Conservation (phyloP, 2,113 vertebrate genomes). For the Scophthalmus maximus region DNA sequence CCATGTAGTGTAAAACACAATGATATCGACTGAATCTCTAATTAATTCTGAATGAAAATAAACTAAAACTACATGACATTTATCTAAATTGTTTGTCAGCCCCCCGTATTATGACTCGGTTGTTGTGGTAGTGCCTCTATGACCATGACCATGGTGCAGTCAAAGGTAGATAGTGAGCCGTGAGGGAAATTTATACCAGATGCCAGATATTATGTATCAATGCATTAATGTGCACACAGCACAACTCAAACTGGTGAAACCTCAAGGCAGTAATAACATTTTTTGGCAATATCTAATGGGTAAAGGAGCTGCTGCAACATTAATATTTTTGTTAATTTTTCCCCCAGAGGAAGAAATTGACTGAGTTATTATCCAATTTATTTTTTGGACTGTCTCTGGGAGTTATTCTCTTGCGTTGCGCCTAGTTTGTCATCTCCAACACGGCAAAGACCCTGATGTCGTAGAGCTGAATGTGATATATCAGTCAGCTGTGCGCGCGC, state of each 20-base stretch:
- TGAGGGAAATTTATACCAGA: slow-evolving; percentile 2
- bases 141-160: slow-evolving; percentile 21
- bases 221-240: slow-evolving; percentile 20
- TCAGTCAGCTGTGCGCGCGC: slow-evolving; percentile 17
- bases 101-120: no score
- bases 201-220: slow-evolving; percentile 43
- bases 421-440: not conserved
- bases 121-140: slow-evolving; percentile 22
- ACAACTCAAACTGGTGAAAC: not conserved
- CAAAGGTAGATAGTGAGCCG: slow-evolving; percentile 22
- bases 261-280: not conserved
- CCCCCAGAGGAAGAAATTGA: not conserved
- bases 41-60: no score
- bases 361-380: not conserved
- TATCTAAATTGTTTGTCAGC: no score
- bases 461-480: slow-evolving; percentile 17
- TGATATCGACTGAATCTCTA: no score
- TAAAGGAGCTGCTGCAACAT: not conserved
- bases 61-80: no score
- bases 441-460: not conserved
- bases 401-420: not conserved
- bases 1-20: not conserved
- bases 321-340: not conserved
- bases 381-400: slow-evolving; percentile 37
- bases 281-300: not conserved